These are phyloP conservation scores for Gymnocypris eckloni DNA, from an alignment of 2,797 vertebrate species.

Conservation along the genomic window DNA sequence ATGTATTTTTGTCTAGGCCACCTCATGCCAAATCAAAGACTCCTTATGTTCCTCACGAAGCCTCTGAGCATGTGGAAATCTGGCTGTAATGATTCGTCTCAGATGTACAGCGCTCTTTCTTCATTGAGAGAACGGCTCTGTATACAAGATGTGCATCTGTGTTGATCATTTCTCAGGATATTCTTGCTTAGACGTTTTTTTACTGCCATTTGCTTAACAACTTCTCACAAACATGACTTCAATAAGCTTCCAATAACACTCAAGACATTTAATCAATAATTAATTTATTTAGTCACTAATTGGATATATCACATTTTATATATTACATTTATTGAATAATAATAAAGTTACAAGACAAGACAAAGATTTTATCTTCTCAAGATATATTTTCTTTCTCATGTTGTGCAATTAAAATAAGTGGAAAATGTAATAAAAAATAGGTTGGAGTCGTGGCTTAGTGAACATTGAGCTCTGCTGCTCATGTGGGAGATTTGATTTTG, in stretches of 20 bases:
- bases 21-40: constrained; percentile 27
- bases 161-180: constrained; percentile 1
- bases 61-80: constrained; percentile 31
- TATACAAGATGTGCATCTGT: constrained; percentile 10
- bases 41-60: constrained; percentile 21
- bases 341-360: background rate
- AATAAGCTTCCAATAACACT: background rate
- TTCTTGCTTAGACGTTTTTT: background rate
- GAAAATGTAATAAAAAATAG: background rate
- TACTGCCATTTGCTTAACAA: background rate
- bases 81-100: constrained; percentile 37
- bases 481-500: background rate
- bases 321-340: too few species aligned
- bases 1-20: constrained; percentile 63
- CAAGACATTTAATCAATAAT: background rate
- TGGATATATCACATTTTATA: too few species aligned
- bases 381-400: background rate
- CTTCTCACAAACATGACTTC: background rate
- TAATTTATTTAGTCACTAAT: background rate
- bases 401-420: background rate
- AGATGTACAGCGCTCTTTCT: constrained; percentile 24
- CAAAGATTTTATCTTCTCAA: background rate
- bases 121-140: background rate
- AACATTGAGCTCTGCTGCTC: background rate
- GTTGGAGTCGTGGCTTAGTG: background rate